A percentile compares a stretch with the other conserved stretches of the same genome.
Conservation (phyloP, 2,113 vertebrate genomes). For the Pelvicachromis taeniatus region DNA sequence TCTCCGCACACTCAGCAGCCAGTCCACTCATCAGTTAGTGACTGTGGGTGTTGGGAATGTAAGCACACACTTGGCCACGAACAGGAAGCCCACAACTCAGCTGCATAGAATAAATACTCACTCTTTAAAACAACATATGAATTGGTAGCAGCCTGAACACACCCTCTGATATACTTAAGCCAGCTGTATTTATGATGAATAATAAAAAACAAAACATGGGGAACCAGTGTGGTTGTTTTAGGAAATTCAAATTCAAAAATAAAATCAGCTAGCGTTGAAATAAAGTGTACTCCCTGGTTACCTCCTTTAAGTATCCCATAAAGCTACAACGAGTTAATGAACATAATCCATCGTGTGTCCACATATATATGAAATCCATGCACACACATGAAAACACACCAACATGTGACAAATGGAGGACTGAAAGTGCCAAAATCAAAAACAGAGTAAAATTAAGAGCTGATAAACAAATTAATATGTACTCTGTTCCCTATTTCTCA, state of each 20-base stretch:
- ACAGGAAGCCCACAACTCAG: slow-evolving; percentile 17
- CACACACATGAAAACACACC: slow-evolving; percentile 16
- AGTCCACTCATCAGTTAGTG: slow-evolving; percentile 33
- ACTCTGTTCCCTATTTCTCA: neutral
- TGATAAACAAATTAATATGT: neutral
- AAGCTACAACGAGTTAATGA: neutral
- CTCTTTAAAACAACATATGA: slow-evolving; percentile 7
- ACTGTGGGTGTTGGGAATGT: slow-evolving; percentile 17
- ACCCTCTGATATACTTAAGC: neutral
- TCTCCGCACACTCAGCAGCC: slow-evolving; percentile 31
- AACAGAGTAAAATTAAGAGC: neutral
- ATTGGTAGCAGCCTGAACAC: neutral
- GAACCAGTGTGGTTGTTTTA: neutral
- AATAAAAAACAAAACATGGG: neutral
- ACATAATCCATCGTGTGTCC: neutral
- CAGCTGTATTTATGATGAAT: neutral
- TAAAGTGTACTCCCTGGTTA: neutral
- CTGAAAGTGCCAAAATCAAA: neutral
- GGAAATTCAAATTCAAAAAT: neutral
- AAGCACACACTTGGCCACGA: slow-evolving; percentile 27
- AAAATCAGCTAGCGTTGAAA: neutral
- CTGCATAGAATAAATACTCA: slow-evolving; percentile 26
- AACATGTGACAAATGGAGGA: neutral
- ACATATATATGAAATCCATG: slow-evolving; percentile 22
- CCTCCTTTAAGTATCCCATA: neutral